Evolutionary conservation across 2,113 vertebrate genomes (phyloP).

Genomic region (Cricetomys ansorgei): DNA sequence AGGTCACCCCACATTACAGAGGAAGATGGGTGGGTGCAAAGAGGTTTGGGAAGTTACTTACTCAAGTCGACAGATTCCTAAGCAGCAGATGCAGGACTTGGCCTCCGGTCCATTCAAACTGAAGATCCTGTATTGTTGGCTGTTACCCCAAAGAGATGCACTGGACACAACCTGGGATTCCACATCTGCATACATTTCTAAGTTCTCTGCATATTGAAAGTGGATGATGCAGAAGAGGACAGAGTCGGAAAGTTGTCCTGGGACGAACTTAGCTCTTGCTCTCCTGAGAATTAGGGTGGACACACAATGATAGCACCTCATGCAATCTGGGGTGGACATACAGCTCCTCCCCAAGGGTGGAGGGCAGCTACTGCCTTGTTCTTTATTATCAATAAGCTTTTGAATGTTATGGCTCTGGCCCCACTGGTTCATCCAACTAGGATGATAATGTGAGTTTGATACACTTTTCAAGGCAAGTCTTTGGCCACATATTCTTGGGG

Average conservation of each 20-base stretch:
- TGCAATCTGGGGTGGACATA: no score
- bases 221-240: not conserved
- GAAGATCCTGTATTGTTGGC: not conserved
- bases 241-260: not conserved
- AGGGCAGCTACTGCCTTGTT: not conserved
- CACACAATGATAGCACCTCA: no score
- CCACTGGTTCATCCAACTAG: constrained; percentile 78
- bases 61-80: not conserved
- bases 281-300: not conserved
- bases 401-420: constrained; percentile 70
- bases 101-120: not conserved
- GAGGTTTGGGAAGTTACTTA: not conserved
- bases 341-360: not conserved
- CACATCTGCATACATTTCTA: not conserved
- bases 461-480: constrained; percentile 85
- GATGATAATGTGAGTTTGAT: constrained; percentile 85
- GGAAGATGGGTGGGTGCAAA: not conserved
- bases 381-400: not conserved
- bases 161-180: not conserved
- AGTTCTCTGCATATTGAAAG: not conserved
- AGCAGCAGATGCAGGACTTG: not conserved
- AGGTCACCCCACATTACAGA: not conserved
- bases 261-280: not conserved
- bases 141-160: rapidly evolving
- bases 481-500: constrained; percentile 82